Evolutionary conservation across 53 echinoderm and acorn worm species (phyloP).

Genomic region (Pentamera pediparva): DNA sequence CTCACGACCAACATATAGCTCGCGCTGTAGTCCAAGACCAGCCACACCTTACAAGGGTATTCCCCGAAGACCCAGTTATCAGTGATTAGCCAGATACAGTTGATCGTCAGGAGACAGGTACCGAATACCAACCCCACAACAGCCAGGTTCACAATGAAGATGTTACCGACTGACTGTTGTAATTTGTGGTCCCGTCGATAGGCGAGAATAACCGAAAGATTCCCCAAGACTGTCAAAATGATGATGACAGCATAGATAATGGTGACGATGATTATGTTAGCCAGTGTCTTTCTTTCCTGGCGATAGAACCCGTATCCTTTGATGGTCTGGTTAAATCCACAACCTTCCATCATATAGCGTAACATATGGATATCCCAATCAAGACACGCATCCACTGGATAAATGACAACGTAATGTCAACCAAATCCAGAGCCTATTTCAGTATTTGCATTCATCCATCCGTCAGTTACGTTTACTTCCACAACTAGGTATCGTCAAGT

Average conservation of each 20-base stretch:
- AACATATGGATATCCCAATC: no score
- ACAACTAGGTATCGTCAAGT: no score
- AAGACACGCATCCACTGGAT: no score
- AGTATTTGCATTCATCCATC: no score
- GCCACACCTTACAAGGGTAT: constrained; percentile 61
- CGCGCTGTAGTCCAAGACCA: constrained; percentile 50
- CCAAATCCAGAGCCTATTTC: no score
- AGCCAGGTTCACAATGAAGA: constrained; percentile 63
- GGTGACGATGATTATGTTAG: no score
- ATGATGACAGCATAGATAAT: constrained; percentile 25
- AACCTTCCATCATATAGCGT: no score
- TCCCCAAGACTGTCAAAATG: constrained; percentile 53
- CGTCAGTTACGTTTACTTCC: no score
- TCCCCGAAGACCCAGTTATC: constrained; percentile 62
- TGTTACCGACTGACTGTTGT: constrained; percentile 43
- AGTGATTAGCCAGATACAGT: constrained; percentile 42
- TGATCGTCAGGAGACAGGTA: constrained; percentile 42
- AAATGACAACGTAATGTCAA: no score
- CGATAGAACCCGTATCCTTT: no score
- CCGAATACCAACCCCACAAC: constrained; percentile 56
- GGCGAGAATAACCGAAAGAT: constrained; percentile 52
- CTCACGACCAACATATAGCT: constrained; percentile 47
- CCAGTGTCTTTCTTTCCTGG: no score
- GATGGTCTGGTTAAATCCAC: no score
- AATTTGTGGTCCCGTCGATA: constrained; percentile 47